Evolutionary conservation across 2,113 vertebrate species (phyloP), one percentile per base, ranked within the genome.

Genomic region (Alaudala cheleensis): DNA sequence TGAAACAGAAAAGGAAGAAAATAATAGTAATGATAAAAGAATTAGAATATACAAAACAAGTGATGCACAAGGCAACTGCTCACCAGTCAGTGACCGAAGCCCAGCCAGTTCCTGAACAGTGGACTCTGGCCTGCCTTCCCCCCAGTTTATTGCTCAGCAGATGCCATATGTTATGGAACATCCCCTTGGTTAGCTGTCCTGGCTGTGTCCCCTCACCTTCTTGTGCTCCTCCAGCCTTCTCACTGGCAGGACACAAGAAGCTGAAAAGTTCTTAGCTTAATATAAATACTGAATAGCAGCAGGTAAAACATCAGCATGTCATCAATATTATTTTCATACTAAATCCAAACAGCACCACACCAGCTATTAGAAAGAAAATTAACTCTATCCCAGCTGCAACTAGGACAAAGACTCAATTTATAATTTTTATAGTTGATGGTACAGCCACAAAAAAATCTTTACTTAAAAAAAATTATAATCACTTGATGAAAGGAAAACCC

Each of bases 71-170:
- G 9, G 23, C 22, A 61, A 3, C 10, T 65, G 2, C 19, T 45
- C 24, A 31, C n/a, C 11, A 11, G 14, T 51, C 51, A 42, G 19
- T 33, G 37, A 37, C 26, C 0, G 0, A 29, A 44, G 23, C 23
- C 31, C 19, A 28, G 18, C 9, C 31, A 39, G 26, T 6, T 74
- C 66, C 54, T 56, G 40, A 54, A 26, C 60, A 67, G 45, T 14
- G 18, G 49, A 19, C 10, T 42, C 12, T 10, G 37, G 40, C 23
- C 37, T 49, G 19, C 11, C 37, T 56, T 74, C 8, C 5, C 10
- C 11, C 4, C 22, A 28, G 26, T 44, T 61, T 49, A 37, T 73
- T 37, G 47, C 26, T 37, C 61, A 67, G 40, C 29, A 80, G 22
- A 49, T 69, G 40, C 22, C 31, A 49, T n/a, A 33, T 7, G 13